These are phyloP conservation scores for Caranx melampygus DNA, from an alignment of 2,113 vertebrate genomes.

Conservation along the genomic window DNA sequence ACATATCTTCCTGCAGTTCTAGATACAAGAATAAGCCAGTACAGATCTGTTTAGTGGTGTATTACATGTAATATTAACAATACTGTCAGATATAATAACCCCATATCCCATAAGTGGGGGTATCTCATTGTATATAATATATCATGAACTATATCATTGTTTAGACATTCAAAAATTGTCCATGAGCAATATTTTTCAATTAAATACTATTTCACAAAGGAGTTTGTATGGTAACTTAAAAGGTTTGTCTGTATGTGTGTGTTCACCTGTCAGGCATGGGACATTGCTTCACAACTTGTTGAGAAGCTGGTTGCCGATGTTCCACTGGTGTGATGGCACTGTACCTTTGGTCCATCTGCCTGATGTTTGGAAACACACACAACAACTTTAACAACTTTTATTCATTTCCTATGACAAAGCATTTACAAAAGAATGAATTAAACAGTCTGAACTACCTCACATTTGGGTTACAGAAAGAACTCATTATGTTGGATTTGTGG, in stretches of 20 bases:
- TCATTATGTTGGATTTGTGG: background rate
- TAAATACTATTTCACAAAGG: background rate
- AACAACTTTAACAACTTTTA: background rate
- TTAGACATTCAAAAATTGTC: too few relatives aligned
- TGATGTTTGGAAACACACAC: conserved; percentile 12
- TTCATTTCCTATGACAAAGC: background rate
- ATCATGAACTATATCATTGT: too few relatives aligned
- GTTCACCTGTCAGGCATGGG: conserved; percentile 75
- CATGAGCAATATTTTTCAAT: background rate
- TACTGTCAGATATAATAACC: background rate
- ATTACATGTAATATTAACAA: background rate
- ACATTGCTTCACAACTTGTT: conserved; percentile 74
- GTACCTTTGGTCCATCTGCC: conserved; percentile 63
- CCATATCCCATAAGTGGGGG: too few relatives aligned
- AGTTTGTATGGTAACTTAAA: background rate
- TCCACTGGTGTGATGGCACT: conserved; percentile 52
- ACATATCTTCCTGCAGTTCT: background rate
- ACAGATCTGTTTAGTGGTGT: background rate
- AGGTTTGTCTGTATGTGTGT: background rate
- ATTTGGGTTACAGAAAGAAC: background rate
- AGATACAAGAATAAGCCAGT: background rate
- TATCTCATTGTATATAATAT: too few relatives aligned
- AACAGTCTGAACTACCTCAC: background rate
- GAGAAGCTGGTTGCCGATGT: conserved; percentile 66
- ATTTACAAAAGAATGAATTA: background rate